Conservation (phyloP, 2,888 invertebrate species). For the Pegoplata infirma region DNA sequence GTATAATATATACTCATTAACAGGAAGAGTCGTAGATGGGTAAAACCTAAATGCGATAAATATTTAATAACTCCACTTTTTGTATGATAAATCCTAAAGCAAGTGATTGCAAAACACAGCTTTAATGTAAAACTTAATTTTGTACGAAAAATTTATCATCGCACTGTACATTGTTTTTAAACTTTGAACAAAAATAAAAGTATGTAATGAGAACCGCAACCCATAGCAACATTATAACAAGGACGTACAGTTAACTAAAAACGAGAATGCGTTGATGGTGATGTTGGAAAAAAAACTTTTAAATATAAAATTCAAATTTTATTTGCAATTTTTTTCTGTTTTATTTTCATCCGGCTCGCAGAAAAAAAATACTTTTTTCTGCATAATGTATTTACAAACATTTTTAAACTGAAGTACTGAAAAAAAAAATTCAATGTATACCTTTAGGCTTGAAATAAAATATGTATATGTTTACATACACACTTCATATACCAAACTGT, state of each 20-base stretch:
- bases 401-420: neutral
- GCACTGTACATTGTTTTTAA: neutral
- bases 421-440: conserved; percentile 20
- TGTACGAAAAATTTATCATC: no score
- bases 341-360: conserved; percentile 16
- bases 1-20: no score
- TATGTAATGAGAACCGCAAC: neutral
- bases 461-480: neutral
- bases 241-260: neutral
- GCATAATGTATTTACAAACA: neutral
- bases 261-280: neutral
- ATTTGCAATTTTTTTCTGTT: conserved; percentile 24
- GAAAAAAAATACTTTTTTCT: conserved; percentile 8
- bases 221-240: neutral
- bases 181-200: neutral
- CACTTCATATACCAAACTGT: no score
- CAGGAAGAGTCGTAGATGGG: no score
- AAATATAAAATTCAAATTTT: conserved; percentile 51
- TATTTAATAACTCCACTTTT: no score
- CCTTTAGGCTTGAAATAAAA: conserved; percentile 30
- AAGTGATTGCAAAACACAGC: no score
- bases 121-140: no score
- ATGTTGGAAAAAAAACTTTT: conserved; percentile 18
- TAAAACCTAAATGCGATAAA: no score
- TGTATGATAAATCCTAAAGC: no score